These are phyloP conservation scores for Meleagris gallopavo DNA, from an alignment of 2,113 vertebrate genomes.

Conservation along the genomic window DNA sequence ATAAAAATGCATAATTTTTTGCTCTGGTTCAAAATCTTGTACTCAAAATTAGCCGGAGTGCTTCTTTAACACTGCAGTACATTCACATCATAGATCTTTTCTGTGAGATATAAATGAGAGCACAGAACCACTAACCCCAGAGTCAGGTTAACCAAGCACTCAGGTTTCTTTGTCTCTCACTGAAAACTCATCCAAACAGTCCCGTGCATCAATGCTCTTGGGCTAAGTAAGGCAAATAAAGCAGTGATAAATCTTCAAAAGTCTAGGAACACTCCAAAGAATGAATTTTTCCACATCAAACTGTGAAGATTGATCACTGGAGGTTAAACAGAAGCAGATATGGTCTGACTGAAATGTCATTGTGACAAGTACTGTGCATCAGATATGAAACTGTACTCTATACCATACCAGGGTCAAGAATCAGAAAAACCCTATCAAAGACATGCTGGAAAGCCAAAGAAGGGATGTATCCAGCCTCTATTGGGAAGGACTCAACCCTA, in stretches of 20 bases:
- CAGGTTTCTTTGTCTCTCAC: neutral
- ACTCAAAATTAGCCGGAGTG: neutral
- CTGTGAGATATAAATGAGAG: neutral
- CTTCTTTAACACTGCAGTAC: neutral
- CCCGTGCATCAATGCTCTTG: neutral
- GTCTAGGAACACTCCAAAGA: neutral
- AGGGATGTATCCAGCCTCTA: neutral
- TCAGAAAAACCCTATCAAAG: neutral
- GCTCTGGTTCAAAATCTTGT: neutral
- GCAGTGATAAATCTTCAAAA: neutral
- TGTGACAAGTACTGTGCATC: neutral
- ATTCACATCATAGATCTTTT: neutral
- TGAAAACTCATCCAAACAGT: neutral
- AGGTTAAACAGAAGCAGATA: neutral
- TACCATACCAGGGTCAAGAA: neutral
- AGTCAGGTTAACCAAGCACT: neutral
- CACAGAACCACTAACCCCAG: neutral
- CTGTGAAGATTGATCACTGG: neutral
- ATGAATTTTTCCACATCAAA: neutral
- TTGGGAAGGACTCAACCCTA: accelerated
- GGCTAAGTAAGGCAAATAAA: neutral
- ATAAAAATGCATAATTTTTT: neutral
- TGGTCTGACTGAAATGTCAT: accelerated
- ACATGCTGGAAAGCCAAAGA: neutral
- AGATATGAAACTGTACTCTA: neutral